Evolutionary conservation across 2,888 invertebrate species (phyloP).

Genomic region (Thecocarcelia acutangulata): DNA sequence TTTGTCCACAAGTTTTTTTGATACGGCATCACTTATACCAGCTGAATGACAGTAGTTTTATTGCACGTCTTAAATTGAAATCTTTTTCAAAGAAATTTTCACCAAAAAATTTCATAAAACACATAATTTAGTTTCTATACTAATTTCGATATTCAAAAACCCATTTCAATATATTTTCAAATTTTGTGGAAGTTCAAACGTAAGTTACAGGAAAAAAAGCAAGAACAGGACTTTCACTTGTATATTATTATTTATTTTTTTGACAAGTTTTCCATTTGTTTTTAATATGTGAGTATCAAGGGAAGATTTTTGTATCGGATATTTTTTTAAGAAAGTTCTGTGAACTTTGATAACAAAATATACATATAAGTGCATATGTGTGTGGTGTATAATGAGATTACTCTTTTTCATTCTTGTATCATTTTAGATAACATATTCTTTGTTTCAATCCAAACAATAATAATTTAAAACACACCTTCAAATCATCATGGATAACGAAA

Average conservation of each 20-base stretch:
- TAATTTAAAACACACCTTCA: not conserved
- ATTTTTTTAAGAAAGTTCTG: slow-evolving; percentile 57
- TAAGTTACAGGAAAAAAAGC: not conserved
- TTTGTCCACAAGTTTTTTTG: not conserved
- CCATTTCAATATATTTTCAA: slow-evolving; percentile 3
- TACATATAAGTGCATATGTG: not conserved
- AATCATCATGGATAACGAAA: slow-evolving; percentile 82
- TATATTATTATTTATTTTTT: slow-evolving; percentile 20
- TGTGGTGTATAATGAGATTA: slow-evolving; percentile 13
- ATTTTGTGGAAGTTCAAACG: slow-evolving; percentile 25
- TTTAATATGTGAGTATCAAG: slow-evolving; percentile 20
- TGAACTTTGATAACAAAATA: slow-evolving; percentile 51
- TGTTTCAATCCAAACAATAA: slow-evolving; percentile 7
- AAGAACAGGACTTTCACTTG: slow-evolving; percentile 28
- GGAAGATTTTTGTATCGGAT: not conserved
- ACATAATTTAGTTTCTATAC: slow-evolving; percentile 17
- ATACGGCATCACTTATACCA: slow-evolving; percentile 25
- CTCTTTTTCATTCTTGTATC: slow-evolving; percentile 21
- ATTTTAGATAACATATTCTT: slow-evolving; percentile 18
- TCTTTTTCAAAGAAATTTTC: slow-evolving; percentile 15
- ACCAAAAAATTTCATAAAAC: slow-evolving; percentile 5
- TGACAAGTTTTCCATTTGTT: slow-evolving; percentile 26
- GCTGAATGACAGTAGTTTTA: slow-evolving; percentile 30
- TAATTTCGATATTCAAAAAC: slow-evolving; percentile 25
- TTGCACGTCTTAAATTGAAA: slow-evolving; percentile 27